phyloP scores from a whole-genome alignment of 2,797 vertebrate genomes.

The Hyperoplus immaculatus region DNA sequence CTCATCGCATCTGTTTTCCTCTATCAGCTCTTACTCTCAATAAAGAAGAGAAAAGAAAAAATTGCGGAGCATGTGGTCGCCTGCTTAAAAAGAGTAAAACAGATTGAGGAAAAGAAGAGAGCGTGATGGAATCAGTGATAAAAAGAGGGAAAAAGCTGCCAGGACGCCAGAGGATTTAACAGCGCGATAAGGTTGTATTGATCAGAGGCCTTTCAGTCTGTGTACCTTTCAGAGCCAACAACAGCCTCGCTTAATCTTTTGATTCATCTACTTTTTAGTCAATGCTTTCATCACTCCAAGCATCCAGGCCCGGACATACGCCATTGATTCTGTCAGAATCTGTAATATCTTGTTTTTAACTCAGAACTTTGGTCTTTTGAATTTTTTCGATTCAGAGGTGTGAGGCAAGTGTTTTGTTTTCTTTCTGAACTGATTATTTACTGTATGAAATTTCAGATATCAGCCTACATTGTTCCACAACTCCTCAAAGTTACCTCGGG shows the following conservation, averaged over 20 bases:
- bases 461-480: constrained; percentile 4
- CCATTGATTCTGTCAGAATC: constrained; percentile 34
- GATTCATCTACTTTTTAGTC: constrained; percentile 53
- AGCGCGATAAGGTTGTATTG: constrained; percentile 63
- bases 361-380: constrained; percentile 8
- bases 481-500: constrained; percentile 8
- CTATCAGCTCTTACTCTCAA: constrained; percentile 33
- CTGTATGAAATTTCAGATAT: constrained; percentile 13
- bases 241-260: constrained; percentile 66
- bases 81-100: constrained; percentile 31
- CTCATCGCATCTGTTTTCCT: constrained; percentile 46
- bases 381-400: constrained; percentile 17
- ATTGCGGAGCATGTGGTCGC: constrained; percentile 34
- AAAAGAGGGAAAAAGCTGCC: constrained; percentile 55
- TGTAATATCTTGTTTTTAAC: constrained; percentile 19
- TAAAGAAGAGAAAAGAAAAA: constrained; percentile 27
- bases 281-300: constrained; percentile 46
- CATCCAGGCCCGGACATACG: constrained; percentile 10
- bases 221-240: constrained; percentile 60
- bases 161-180: constrained; percentile 59
- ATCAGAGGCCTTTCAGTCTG: constrained; percentile 64
- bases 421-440: not conserved
- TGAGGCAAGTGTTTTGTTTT: not conserved
- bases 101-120: constrained; percentile 32
- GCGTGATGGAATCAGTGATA: constrained; percentile 53